These are phyloP conservation scores for Miltochrista miniata DNA, from an alignment of 2,888 invertebrate genomes.

Conservation along the genomic window DNA sequence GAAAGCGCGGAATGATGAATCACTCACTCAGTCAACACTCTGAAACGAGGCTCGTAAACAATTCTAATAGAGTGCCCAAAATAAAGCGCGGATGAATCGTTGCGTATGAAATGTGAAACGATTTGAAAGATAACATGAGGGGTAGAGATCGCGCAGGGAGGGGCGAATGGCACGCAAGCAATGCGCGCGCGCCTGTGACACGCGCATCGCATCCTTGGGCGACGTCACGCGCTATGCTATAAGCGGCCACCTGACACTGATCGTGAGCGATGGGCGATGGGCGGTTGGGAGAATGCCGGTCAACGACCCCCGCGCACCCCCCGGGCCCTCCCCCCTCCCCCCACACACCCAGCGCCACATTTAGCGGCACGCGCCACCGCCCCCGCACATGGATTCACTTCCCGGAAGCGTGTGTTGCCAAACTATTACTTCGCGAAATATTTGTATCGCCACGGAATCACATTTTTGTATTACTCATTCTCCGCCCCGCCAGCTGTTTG, in stretches of 20 bases:
- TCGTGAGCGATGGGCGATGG: conserved; percentile 42
- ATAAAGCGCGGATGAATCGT: conserved; percentile 45
- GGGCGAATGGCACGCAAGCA: conserved; percentile 7
- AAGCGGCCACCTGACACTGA: conserved; percentile 38
- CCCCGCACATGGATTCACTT: conserved; percentile 24
- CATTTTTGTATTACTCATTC: conserved; percentile 21
- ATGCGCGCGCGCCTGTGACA: conserved; percentile 8
- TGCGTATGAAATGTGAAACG: conserved; percentile 37
- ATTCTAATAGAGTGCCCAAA: conserved; percentile 39
- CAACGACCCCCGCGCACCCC: conserved; percentile 44
- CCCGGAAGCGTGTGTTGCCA: conserved; percentile 52
- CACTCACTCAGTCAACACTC: conserved; percentile 36
- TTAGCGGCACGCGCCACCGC: conserved; percentile 22
- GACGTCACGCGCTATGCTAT: conserved; percentile 26
- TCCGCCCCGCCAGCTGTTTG: neutral
- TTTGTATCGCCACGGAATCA: conserved; percentile 26
- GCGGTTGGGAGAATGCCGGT: conserved; percentile 47
- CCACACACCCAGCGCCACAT: conserved; percentile 21
- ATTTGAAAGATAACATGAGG: conserved; percentile 23
- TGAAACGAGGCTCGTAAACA: conserved; percentile 42
- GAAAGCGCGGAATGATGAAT: conserved; percentile 25
- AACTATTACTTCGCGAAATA: conserved; percentile 39
- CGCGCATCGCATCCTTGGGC: conserved; percentile 11
- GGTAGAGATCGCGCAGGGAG: conserved; percentile 9
- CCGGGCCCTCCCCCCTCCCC: conserved; percentile 8